Evolutionary conservation across 2,797 vertebrate genomes (phyloP).

Genomic region (Rhabdomys pumilio): DNA sequence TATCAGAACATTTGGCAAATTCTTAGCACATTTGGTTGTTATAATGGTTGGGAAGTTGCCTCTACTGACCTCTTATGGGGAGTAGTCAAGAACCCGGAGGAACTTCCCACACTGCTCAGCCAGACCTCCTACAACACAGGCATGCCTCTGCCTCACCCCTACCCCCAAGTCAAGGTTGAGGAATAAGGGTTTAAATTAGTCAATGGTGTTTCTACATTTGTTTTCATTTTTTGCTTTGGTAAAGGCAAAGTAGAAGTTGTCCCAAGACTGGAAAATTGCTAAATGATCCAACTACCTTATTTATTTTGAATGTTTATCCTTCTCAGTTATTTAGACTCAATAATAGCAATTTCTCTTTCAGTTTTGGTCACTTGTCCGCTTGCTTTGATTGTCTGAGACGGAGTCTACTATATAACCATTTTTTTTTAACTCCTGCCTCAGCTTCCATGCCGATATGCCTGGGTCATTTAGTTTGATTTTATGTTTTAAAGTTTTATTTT

Average conservation of each 20-base stretch:
- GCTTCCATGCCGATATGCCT: not conserved
- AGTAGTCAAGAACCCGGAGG: not conserved
- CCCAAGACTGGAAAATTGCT: not conserved
- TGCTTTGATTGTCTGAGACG: not conserved
- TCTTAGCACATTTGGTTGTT: not conserved
- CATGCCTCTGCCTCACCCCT: too few species aligned
- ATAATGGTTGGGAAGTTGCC: not conserved
- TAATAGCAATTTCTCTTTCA: not conserved
- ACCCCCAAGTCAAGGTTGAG: not conserved
- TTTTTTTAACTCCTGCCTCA: not conserved
- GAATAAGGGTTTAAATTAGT: conserved; percentile 37
- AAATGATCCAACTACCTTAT: not conserved
- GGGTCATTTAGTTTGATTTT: not conserved
- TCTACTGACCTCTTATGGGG: not conserved
- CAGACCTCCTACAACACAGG: not conserved
- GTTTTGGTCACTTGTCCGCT: not conserved
- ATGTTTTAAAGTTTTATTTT: not conserved
- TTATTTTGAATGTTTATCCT: conserved; percentile 36
- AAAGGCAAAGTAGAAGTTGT: not conserved
- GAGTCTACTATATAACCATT: not conserved
- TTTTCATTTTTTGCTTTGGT: not conserved
- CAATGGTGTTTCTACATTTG: not conserved
- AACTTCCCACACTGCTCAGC: not conserved
- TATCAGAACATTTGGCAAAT: not conserved
- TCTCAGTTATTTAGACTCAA: not conserved